phyloP scores from a whole-genome alignment of 2,113 vertebrate species.

The Penelope pileata region DNA sequence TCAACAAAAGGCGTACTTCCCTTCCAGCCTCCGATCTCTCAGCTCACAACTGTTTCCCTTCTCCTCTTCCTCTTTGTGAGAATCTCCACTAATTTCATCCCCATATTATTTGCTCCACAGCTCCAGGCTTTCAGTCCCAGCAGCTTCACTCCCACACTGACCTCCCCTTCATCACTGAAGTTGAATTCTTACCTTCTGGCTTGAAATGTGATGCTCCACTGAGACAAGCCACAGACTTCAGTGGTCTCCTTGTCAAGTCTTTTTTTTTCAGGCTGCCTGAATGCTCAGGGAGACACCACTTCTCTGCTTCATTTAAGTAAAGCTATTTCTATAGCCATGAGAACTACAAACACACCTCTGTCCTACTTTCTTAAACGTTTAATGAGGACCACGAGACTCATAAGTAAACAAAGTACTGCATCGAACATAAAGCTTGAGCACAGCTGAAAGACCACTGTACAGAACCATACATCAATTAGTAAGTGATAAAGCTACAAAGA shows the following conservation, averaged over 20 bases:
- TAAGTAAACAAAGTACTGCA: neutral
- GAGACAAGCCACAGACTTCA: neutral
- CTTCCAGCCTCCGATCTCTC: neutral
- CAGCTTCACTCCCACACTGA: neutral
- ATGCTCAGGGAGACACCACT: neutral
- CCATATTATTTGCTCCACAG: neutral
- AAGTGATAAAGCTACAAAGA: slow-evolving; percentile 31
- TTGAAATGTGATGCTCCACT: neutral
- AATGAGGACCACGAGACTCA: neutral
- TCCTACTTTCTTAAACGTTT: neutral
- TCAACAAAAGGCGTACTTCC: neutral
- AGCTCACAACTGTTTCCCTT: neutral
- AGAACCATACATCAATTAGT: neutral
- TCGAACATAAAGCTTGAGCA: neutral
- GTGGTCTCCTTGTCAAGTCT: neutral
- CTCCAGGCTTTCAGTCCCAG: neutral
- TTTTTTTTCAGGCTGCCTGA: neutral
- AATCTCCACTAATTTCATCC: neutral
- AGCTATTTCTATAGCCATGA: neutral
- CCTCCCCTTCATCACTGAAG: neutral
- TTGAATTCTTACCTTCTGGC: neutral
- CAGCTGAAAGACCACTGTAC: neutral
- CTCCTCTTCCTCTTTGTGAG: neutral
- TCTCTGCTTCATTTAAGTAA: neutral
- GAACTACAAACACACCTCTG: neutral